Evolutionary conservation across 2,888 invertebrate species (phyloP), one percentile per base, ranked within the genome.

Genomic region (Priapulus caudatus): DNA sequence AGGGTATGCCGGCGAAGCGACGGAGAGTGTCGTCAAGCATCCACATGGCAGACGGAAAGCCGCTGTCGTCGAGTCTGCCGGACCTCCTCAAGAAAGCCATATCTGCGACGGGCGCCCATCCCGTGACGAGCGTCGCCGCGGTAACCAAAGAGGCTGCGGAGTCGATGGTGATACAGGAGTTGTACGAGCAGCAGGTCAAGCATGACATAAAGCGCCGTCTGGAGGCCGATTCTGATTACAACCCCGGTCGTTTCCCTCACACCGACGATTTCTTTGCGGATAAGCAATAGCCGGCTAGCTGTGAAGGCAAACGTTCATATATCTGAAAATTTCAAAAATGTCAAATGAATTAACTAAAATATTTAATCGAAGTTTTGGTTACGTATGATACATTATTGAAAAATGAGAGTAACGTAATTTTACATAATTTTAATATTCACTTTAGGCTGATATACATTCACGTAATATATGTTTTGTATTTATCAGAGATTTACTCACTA

Each of bases 1-100:
- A 84, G 4, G 87, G 88, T 10, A 84, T 92, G 82, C 88, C 93
- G 15, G 81, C 84, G 43, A 87, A 90, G 70, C 79, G 90, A 54
- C 82, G 91, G 58, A 86, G 87, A 69, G 77, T 89, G 56, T 33
- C 33, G 10, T 33, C 33, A 10, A 33, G 33, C n/a, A 33, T 33
- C 10, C 10, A n/a, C 10, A n/a, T n/a, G n/a, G 33, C 33, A 33
- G 33, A 33, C n/a, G 33, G n/a, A n/a, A 33, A 33, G n/a, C 10
- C 33, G 33, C 33, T 33, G 33, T 10, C 33, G n/a, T 33, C 10
- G 10, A n/a, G n/a, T 33, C 10, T 33, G 10, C n/a, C 33, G 10
- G 33, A n/a, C 10, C n/a, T n/a, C 10, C n/a, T 33, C 10, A 33
- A 33, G 33, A 10, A 33, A 10, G 33, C 33, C 10, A 33, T 33